phyloP scores from a whole-genome alignment of 2,113 vertebrate species.

The Crotalus viridis region DNA sequence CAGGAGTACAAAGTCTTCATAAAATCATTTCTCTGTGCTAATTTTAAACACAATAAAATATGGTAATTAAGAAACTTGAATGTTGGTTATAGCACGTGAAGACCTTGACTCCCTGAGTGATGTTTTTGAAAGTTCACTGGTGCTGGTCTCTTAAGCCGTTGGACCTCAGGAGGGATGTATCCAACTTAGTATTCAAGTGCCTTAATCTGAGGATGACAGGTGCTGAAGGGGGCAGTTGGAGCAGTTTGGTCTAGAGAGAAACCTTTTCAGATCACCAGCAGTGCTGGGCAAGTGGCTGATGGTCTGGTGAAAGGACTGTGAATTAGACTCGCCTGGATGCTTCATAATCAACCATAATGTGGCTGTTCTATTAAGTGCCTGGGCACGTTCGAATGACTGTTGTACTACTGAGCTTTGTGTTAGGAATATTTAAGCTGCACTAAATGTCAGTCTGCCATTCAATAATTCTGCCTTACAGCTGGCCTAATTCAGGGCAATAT shows the following conservation, averaged over 20 bases:
- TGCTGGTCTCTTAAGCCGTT: constrained; percentile 38
- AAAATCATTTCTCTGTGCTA: neutral
- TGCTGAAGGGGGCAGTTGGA: constrained; percentile 35
- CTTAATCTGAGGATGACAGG: constrained; percentile 35
- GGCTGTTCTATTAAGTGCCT: constrained; percentile 36
- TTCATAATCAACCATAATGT: constrained; percentile 45
- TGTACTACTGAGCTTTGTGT: constrained; percentile 68
- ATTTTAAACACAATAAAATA: neutral
- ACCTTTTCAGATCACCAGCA: constrained; percentile 8
- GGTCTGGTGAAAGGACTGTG: constrained; percentile 58
- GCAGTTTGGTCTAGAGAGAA: constrained; percentile 2
- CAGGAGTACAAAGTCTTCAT: neutral
- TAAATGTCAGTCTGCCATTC: constrained; percentile 58
- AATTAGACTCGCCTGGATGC: constrained; percentile 65
- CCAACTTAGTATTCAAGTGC: constrained; percentile 50
- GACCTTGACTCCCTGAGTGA: constrained; percentile 3
- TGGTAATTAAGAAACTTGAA: constrained; percentile 42
- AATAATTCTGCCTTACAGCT: constrained; percentile 44
- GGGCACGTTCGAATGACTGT: constrained; percentile 43
- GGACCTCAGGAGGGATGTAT: constrained; percentile 32
- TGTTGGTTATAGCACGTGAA: constrained; percentile 21
- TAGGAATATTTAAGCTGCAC: constrained; percentile 59
- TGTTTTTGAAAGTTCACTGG: neutral
- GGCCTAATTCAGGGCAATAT: constrained; percentile 38
- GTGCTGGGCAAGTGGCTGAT: constrained; percentile 47